Evolutionary conservation across 2,797 vertebrate species (phyloP), one percentile per base, ranked within the genome.

Genomic region (Chelmon rostratus): DNA sequence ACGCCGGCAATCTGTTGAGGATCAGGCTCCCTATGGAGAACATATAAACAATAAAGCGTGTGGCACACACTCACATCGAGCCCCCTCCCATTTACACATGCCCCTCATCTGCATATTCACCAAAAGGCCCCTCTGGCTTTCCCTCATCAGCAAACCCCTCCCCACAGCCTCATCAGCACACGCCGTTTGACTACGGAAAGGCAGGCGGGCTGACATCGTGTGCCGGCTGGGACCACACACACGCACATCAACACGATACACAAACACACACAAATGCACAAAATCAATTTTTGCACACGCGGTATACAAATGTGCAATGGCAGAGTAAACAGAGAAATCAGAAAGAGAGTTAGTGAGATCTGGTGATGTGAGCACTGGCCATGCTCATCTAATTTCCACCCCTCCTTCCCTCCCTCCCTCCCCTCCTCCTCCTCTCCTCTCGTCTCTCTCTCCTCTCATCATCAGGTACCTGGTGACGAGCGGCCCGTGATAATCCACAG

Each of bases 1-100:
- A 95, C 94, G 89, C 92, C 84, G 78, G 93, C 96, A 96, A 96
- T 96, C 96, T 97, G 96, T 96, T 95, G 94, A 96, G 95, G 96
- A 96, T 96, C 95, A 95, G 95, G 92, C 94, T 94, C 94, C 94
- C 94, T 90, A 93, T 84, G 89, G 95, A 94, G 96, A 94, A 94
- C 94, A 91, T 80, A 93, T 95, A 95, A 96, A 96, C 96, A 96
- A 95, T 92, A 94, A 90, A 92, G 95, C 96, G 95, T 95, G 96
- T 97, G 97, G 96, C 93, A 90, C 95, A 92, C 96, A 93, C 96
- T 87, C 82, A 49, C 73, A 54, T 81, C 84, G 91, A 96, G 94
- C 95, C 94, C 96, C 96, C 95, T 94, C 96, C 96, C 95, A 95
- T 95, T 95, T 92, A 86, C 93, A 91, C 90, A 88, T 86, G 90